These are phyloP conservation scores for Eudyptes chrysolophus DNA, from an alignment of 2,113 vertebrate species.

Conservation along the genomic window DNA sequence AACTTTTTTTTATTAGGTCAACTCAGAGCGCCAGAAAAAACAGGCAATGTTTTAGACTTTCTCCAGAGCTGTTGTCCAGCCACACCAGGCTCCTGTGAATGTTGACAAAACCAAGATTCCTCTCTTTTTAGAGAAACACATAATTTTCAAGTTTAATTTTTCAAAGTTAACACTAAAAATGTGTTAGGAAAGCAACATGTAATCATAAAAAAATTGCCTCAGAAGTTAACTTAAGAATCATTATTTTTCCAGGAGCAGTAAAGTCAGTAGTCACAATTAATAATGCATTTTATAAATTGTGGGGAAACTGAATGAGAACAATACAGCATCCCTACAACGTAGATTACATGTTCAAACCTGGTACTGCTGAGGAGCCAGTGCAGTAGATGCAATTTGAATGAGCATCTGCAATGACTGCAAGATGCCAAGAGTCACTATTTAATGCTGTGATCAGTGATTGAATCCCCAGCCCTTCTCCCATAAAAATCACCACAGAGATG, in stretches of 20 bases:
- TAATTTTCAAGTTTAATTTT: background rate
- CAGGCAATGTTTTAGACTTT: background rate
- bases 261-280: background rate
- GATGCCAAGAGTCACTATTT: too few species aligned
- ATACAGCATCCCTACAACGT: background rate
- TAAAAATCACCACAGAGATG: background rate
- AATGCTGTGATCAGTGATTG: background rate
- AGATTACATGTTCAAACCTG: background rate
- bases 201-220: background rate
- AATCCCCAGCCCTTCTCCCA: background rate
- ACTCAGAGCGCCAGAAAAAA: background rate
- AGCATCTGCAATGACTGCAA: background rate
- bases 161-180: background rate
- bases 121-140: background rate
- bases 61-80: background rate
- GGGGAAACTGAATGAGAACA: background rate
- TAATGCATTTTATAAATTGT: background rate
- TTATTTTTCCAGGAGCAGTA: background rate
- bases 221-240: background rate
- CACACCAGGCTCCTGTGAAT: background rate
- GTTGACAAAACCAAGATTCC: background rate
- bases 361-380: background rate
- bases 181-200: background rate
- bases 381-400: rapidly evolving
- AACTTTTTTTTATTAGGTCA: background rate